phyloP scores from a whole-genome alignment of 2,113 vertebrate genomes.

The Hystrix cristata region DNA sequence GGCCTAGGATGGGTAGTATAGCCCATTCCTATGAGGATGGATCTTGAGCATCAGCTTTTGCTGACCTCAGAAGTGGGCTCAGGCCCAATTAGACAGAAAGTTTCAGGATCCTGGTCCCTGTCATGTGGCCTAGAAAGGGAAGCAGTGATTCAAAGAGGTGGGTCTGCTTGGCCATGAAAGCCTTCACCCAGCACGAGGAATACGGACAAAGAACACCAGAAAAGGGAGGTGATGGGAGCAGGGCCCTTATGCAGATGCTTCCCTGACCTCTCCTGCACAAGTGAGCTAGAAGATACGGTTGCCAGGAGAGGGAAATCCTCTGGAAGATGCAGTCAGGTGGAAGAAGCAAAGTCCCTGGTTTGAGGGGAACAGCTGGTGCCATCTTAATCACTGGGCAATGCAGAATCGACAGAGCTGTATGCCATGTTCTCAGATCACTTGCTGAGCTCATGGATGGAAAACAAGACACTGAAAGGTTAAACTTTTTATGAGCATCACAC shows the following conservation, averaged over 20 bases:
- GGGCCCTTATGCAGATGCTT: neutral
- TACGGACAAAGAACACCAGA: neutral
- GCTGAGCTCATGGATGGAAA: neutral
- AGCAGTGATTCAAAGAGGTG: neutral
- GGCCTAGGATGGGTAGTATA: neutral
- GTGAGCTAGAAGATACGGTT: neutral
- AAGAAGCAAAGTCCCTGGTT: slow-evolving; percentile 7
- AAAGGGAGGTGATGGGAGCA: neutral
- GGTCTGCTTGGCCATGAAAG: neutral
- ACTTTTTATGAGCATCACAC: fast-evolving
- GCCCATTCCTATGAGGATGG: neutral
- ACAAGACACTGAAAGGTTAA: neutral
- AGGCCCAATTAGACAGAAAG: neutral
- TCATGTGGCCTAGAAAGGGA: neutral
- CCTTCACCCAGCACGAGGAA: neutral
- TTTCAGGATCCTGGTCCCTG: neutral
- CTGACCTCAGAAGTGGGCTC: neutral
- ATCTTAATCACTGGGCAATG: neutral
- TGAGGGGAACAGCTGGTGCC: neutral
- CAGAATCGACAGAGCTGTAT: neutral
- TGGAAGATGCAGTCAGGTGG: neutral
- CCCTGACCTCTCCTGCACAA: neutral
- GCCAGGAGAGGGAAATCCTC: neutral
- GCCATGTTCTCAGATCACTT: neutral
- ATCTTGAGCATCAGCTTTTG: neutral